phyloP scores from a whole-genome alignment of 2,797 vertebrate genomes.

The Cephalopachus bancanus region DNA sequence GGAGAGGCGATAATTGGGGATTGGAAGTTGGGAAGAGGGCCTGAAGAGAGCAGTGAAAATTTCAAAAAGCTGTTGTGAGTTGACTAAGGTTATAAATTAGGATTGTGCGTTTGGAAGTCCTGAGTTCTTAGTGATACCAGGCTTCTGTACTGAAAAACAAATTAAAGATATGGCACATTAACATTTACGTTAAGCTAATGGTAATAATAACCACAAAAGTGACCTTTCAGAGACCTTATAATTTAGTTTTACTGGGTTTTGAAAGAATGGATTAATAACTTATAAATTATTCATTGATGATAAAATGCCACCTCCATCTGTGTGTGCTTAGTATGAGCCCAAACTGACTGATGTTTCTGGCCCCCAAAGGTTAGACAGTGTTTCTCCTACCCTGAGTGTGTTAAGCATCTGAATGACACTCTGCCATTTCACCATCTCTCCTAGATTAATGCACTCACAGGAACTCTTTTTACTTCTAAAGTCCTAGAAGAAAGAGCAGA shows the following conservation, averaged over 20 bases:
- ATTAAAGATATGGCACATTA: background rate
- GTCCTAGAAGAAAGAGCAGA: constrained; percentile 96
- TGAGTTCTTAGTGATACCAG: background rate
- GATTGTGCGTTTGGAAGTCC: background rate
- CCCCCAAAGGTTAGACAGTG: background rate
- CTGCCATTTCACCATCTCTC: constrained; percentile 70
- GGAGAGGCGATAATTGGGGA: background rate
- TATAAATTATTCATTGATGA: background rate
- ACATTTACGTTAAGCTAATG: background rate
- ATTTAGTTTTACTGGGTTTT: background rate
- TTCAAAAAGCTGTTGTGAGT: background rate
- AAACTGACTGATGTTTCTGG: background rate
- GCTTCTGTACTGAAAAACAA: background rate
- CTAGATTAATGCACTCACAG: constrained; percentile 97
- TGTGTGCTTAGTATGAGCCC: background rate
- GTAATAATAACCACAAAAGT: background rate
- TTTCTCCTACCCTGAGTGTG: fast-evolving
- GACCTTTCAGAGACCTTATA: background rate
- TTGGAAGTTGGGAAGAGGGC: background rate
- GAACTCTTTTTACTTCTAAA: constrained; percentile 96
- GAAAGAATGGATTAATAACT: background rate
- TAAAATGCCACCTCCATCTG: background rate
- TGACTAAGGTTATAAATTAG: background rate
- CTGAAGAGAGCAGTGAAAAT: background rate
- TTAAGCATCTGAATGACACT: constrained; percentile 51